Evolutionary conservation across 1,140 invertebrate genomes (phyloP), one percentile per base, ranked within the genome.

Genomic region (Lasioglossum albipes): DNA sequence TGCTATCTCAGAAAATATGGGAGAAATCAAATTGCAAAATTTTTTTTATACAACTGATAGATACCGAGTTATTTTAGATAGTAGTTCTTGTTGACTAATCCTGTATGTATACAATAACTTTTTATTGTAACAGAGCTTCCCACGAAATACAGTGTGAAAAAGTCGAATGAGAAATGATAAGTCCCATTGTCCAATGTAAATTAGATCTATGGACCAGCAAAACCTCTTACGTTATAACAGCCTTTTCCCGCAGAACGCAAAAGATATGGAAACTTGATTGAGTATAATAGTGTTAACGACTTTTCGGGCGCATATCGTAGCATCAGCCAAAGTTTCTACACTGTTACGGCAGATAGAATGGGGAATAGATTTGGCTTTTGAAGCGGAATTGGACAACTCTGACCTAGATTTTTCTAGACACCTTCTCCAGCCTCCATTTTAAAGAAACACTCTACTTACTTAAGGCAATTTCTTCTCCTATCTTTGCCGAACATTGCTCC

Each of bases 371-470:
- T 59, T n/a, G 57, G 20, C 57, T 59, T n/a, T 20, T 9, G 57
- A 59, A n/a, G 5, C 57, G 7, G 20, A n/a, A 7, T 59, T n/a
- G 57, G 57, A 59, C 20, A 59, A n/a, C 57, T 59, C 57, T 59
- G 57, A 59, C 57, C 57, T 7, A 59, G 57, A 59, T 59, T 59
- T 59, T 59, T 59, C 5, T 59, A 59, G 57, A 59, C 18, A n/a
- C n/a, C 57, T 20, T 59, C 57, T 20, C 7, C 18, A 59, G n/a
- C 57, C 57, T 20, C 57, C 57, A n/a, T n/a, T 59, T 59, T n/a
- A 59, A 59, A 59, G 57, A 59, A 59, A 59, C 57, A 59, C 57
- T 20, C 57, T n/a, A 59, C 57, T 59, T 59, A 59, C 57, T 59
- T 59, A 59, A 20, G 7, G 20, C 57, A 59, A 18, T 59, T n/a